These are phyloP conservation scores for Xestoiulus laeticollis DNA, from an alignment of 2,888 invertebrate species.

Conservation along the genomic window DNA sequence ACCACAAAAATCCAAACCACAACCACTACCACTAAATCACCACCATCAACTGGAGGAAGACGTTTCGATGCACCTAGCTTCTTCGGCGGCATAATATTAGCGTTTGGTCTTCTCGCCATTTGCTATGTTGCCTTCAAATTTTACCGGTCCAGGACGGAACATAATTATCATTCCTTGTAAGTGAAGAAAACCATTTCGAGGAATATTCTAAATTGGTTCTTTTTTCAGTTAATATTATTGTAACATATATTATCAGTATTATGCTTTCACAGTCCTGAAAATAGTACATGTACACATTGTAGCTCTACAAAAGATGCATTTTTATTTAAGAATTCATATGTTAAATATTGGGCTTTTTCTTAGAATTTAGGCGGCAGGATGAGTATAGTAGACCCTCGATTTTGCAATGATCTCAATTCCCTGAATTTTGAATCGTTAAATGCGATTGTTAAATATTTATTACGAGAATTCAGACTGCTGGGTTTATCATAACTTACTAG, in stretches of 20 bases:
- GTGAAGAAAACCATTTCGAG: slow-evolving; percentile 57
- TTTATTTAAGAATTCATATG: too few relatives aligned
- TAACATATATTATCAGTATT: not conserved
- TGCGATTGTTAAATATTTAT: too few relatives aligned
- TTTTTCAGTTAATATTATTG: not conserved
- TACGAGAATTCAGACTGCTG: too few relatives aligned
- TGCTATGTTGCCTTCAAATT: slow-evolving; percentile 86
- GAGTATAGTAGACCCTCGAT: too few relatives aligned
- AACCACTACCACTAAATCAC: not conserved
- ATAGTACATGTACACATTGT: not conserved
- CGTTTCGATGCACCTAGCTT: slow-evolving; percentile 64
- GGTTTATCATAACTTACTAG: too few relatives aligned
- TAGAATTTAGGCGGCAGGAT: too few relatives aligned
- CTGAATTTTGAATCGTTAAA: too few relatives aligned
- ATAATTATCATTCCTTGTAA: slow-evolving; percentile 90
- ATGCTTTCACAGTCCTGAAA: not conserved
- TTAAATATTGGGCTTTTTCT: too few relatives aligned
- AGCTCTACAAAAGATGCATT: too few relatives aligned
- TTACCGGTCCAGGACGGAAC: slow-evolving; percentile 84
- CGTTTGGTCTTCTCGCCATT: slow-evolving; percentile 80
- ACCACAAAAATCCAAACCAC: slow-evolving; percentile 30
- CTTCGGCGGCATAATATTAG: slow-evolving; percentile 82
- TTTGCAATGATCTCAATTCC: too few relatives aligned
- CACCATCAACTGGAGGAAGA: slow-evolving; percentile 54
- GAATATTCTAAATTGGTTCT: not conserved